These are phyloP conservation scores for Pheosia gnoma DNA, from an alignment of 2,888 invertebrate species.

Conservation along the genomic window DNA sequence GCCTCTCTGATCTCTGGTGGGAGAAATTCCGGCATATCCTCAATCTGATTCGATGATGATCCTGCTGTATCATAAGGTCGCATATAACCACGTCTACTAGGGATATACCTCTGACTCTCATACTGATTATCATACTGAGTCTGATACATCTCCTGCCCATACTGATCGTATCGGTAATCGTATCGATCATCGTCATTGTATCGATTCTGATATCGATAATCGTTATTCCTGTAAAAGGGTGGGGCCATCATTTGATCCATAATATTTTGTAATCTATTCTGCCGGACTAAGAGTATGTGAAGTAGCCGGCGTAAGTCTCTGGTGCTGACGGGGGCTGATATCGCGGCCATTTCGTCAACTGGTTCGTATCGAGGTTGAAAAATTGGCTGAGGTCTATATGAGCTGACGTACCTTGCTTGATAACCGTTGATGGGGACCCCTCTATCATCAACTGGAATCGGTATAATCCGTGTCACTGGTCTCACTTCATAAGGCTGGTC, in stretches of 20 bases:
- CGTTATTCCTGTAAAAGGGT: slow-evolving; percentile 61
- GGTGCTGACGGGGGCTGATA: slow-evolving; percentile 88
- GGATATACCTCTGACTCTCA: slow-evolving; percentile 77
- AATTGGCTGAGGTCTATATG: slow-evolving; percentile 59
- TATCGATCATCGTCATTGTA: slow-evolving; percentile 72
- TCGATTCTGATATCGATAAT: slow-evolving; percentile 62
- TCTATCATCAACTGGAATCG: slow-evolving; percentile 75
- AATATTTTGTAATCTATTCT: slow-evolving; percentile 83
- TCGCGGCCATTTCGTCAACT: slow-evolving; percentile 82
- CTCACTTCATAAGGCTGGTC: slow-evolving; percentile 67
- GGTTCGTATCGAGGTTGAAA: slow-evolving; percentile 76
- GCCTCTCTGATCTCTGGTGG: slow-evolving; percentile 89
- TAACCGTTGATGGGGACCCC: slow-evolving; percentile 75
- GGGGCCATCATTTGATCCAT: slow-evolving; percentile 78
- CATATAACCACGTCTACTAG: slow-evolving; percentile 64
- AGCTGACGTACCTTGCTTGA: slow-evolving; percentile 66
- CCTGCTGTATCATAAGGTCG: slow-evolving; percentile 73
- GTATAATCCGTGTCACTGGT: slow-evolving; percentile 72
- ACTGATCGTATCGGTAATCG: slow-evolving; percentile 72
- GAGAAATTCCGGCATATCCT: slow-evolving; percentile 84
- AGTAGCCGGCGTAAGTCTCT: slow-evolving; percentile 88
- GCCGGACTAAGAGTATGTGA: slow-evolving; percentile 86
- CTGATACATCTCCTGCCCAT: slow-evolving; percentile 66
- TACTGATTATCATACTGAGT: slow-evolving; percentile 75
- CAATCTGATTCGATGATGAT: slow-evolving; percentile 70